Percentiles rank a stretch among this genome's conserved stretches.
phyloP scores from a whole-genome alignment of 2,797 vertebrate species.

The Pangasius krempfi region DNA sequence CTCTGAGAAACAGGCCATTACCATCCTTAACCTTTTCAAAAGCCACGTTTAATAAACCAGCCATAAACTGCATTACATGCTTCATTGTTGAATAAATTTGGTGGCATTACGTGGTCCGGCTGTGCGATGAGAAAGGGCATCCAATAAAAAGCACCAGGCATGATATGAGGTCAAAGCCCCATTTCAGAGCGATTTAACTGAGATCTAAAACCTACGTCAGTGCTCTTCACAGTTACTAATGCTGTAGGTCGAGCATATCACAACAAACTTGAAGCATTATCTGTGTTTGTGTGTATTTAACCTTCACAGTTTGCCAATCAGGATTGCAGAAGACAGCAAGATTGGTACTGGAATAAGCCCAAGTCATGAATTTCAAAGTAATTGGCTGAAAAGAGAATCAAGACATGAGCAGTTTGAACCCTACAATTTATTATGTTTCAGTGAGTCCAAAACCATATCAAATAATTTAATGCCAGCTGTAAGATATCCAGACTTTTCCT shows the following conservation, averaged over 20 bases:
- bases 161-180: conserved; percentile 46
- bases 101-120: conserved; percentile 39
- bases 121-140: conserved; percentile 45
- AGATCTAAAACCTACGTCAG: conserved; percentile 30
- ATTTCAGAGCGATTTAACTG: conserved; percentile 50
- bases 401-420: conserved; percentile 11
- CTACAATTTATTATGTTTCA: not conserved
- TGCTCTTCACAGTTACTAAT: conserved; percentile 18
- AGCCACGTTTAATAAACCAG: conserved; percentile 45
- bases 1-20: conserved; percentile 50
- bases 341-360: not conserved
- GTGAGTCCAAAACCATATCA: conserved; percentile 5
- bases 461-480: conserved; percentile 15
- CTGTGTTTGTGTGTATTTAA: not conserved
- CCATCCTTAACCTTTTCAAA: conserved; percentile 47
- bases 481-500: not conserved
- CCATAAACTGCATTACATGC: conserved; percentile 43
- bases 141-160: conserved; percentile 50
- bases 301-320: conserved; percentile 4
- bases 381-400: not conserved
- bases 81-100: conserved; percentile 40
- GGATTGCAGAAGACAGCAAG: not conserved
- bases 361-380: conserved; percentile 11
- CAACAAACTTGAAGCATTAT: not conserved
- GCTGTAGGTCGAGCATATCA: conserved; percentile 16